Evolutionary conservation across 1,140 invertebrate genomes (phyloP).

Genomic region (Teleogryllus occipitalis): DNA sequence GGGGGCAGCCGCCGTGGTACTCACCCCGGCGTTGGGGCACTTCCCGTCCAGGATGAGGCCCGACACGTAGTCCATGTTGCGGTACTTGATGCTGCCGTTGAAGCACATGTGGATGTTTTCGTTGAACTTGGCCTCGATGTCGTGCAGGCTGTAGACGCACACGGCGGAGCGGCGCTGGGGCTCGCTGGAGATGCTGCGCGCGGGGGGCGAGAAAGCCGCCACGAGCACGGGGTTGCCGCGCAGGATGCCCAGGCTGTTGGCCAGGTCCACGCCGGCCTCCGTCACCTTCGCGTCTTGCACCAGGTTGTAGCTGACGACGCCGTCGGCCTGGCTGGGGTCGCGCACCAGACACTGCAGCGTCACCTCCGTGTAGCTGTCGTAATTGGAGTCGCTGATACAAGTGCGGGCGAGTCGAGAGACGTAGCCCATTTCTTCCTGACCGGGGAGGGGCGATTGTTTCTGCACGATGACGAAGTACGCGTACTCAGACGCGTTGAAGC

Average conservation of each 20-base stretch:
- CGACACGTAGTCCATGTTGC: slow-evolving; percentile 89
- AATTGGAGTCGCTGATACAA: slow-evolving; percentile 89
- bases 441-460: slow-evolving; percentile 79
- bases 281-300: slow-evolving; percentile 84
- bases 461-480: slow-evolving; percentile 94
- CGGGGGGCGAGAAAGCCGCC: slow-evolving; percentile 68
- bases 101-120: slow-evolving; percentile 97
- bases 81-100: slow-evolving; percentile 81
- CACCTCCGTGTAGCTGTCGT: slow-evolving; percentile 92
- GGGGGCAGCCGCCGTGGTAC: slow-evolving; percentile 29
- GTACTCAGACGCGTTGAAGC: slow-evolving; percentile 88
- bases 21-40: slow-evolving; percentile 72
- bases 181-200: slow-evolving; percentile 71
- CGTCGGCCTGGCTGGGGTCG: slow-evolving; percentile 35
- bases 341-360: slow-evolving; percentile 72
- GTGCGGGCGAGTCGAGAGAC: slow-evolving; percentile 81
- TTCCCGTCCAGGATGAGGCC: slow-evolving; percentile 83
- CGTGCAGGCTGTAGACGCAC: slow-evolving; percentile 73
- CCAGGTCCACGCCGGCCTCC: slow-evolving; percentile 69
- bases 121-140: slow-evolving; percentile 88
- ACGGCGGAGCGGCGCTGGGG: slow-evolving; percentile 69
- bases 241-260: slow-evolving; percentile 66
- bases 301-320: slow-evolving; percentile 69
- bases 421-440: slow-evolving; percentile 81
- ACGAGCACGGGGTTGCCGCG: slow-evolving; percentile 69